Evolutionary conservation across 2,888 invertebrate genomes (phyloP), one percentile per base, ranked within the genome.

Genomic region (Schizotus pectinicornis): DNA sequence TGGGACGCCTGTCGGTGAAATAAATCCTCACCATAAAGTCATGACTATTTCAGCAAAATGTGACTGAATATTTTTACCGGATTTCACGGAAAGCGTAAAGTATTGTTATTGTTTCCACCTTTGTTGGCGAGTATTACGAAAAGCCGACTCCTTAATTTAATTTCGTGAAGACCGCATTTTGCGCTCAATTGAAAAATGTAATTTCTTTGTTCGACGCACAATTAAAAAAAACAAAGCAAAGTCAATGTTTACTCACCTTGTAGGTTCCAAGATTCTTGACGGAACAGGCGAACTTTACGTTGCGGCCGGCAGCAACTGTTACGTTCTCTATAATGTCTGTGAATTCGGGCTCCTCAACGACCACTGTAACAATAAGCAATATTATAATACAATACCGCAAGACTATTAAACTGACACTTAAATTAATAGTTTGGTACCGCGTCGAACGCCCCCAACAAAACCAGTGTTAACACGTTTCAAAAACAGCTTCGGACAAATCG

Each of bases 221-320:
- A 57, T 57, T 57, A 57, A 52, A 57, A 22, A 22, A 57, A 47
- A 57, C 57, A 52, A 52, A 57, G 51, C 45, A 37, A 51, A 33
- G 54, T 64, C 49, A 59, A 55, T 59, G 50, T 59, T 49, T 56
- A 65, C 85, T 82, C 83, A 94, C 95, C 89, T 94, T 95, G 79
- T 92, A 94, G 38, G 90, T 88, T 70, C 94, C 94, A 60, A 95
- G 87, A 81, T 95, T 92, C 80, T 93, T 94, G 70, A 95, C 95
- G 34, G 92, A 91, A 81, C 95, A 95, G 52, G 93, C 91, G 71
- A 95, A 86, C 75, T 91, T 92, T 72, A 94, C 92, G 79, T 89
- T 92, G 68, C 94, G 86, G 65, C 95, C 95, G 60, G 94, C 92
- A 60, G 94, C 91, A 65, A 94, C 92, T 50, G 94, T 95, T 71